Evolutionary conservation across 2,113 vertebrate species (phyloP), one percentile per base, ranked within the genome.

Genomic region (Callocephalon fimbriatum): DNA sequence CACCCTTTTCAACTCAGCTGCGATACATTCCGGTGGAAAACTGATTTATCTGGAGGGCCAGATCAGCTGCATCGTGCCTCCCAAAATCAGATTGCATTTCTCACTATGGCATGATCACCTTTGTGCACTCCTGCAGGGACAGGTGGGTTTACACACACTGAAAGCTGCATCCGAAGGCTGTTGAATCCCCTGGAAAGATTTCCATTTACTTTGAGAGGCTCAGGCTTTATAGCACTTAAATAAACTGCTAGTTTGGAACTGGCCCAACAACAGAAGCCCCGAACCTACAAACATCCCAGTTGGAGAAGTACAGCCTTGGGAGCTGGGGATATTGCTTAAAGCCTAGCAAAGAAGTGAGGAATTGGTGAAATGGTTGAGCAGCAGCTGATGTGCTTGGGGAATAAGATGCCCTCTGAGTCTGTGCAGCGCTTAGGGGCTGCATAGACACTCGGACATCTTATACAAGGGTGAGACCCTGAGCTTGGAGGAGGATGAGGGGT

Each of bases 391-490:
- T 2, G 0, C 27, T 40, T 27, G 66, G 35, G 72, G 44, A 92
- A n/a, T 65, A 31, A 5, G 22, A 38, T 5, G 9, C 4, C 9
- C 23, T 44, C 45, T 29, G 61, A 38, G 31, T 15, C 38, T 21
- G 2, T 16, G 12, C 15, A 25, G 29, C 1, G 1, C 12, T 4
- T 2, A 21, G 32, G 18, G 31, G 14, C 68, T 51, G 8, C 32
- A 29, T 13, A 50, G 29, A 38, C 29, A 44, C 32, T 32, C 27
- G 12, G 31, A 68, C 15, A 29, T 29, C 62, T 37, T 45, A 15
- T 6, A 53, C 8, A 53, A 40, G 38, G 6, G n/a, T 0, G 1
- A 51, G 37, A 40, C 15, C 7, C 59, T n/a, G 44, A 35, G 19
- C 11, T 35, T 67, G 19, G 40, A 66, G 19, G 37, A 85, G 15